phyloP scores from a whole-genome alignment of 2,888 invertebrate species.

The Caenorhabditis wallacei region DNA sequence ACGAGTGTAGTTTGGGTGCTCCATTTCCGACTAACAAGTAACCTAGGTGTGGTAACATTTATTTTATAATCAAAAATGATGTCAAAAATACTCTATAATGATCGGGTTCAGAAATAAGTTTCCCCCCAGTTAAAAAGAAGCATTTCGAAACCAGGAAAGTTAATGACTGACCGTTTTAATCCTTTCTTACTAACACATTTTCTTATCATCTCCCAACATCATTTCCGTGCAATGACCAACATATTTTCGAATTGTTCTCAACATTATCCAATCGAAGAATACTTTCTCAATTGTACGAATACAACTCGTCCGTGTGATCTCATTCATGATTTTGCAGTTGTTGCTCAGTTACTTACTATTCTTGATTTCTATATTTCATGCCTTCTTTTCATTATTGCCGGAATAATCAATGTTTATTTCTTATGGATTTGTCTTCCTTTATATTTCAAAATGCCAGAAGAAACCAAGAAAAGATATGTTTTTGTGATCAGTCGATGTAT shows the following conservation, averaged over 20 bases:
- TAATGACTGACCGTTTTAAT: not conserved
- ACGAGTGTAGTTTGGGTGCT: too few relatives aligned
- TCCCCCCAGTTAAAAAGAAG: too few relatives aligned
- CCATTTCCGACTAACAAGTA: too few relatives aligned
- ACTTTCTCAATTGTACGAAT: conserved; percentile 43
- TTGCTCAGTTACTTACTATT: conserved; percentile 15
- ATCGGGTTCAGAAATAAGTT: too few relatives aligned
- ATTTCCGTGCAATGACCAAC: conserved; percentile 30
- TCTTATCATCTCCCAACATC: conserved; percentile 17
- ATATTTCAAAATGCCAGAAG: conserved; percentile 5
- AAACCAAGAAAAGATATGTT: conserved; percentile 35
- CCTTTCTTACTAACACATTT: conserved; percentile 7
- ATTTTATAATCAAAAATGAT: too few relatives aligned
- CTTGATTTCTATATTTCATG: conserved; percentile 38
- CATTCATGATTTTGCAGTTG: conserved; percentile 18
- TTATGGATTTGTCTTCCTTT: conserved; percentile 35
- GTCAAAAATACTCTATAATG: too few relatives aligned
- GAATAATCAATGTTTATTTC: conserved; percentile 34
- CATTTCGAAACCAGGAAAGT: too few relatives aligned
- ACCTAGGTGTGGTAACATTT: too few relatives aligned
- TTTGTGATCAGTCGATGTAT: conserved; percentile 49
- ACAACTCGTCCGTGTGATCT: conserved; percentile 44
- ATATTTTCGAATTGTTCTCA: conserved; percentile 43
- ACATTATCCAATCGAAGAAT: conserved; percentile 39
- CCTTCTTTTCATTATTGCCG: conserved; percentile 29